These are phyloP conservation scores for Geococcyx californianus DNA, from an alignment of 2,113 vertebrate species.

Conservation along the genomic window DNA sequence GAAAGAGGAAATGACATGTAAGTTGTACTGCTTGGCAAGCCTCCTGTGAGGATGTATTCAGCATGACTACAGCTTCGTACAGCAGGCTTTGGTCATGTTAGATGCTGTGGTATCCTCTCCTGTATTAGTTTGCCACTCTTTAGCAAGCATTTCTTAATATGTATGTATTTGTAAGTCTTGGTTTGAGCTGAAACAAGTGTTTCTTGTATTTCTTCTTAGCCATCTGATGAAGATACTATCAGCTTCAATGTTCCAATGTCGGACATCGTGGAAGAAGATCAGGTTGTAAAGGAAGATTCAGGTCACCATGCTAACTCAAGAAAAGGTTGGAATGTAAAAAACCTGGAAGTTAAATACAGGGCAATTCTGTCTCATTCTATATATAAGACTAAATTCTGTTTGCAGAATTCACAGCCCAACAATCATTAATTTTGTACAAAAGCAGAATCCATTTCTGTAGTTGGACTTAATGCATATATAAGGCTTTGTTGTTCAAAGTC, in stretches of 20 bases:
- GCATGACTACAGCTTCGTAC: background rate
- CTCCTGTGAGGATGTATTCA: background rate
- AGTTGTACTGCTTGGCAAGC: background rate
- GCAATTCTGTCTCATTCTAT: background rate
- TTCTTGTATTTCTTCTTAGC: slow-evolving; percentile 72
- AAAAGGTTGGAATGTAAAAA: slow-evolving; percentile 78
- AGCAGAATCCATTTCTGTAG: background rate
- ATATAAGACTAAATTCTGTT: background rate
- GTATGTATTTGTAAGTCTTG: background rate
- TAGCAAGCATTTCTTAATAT: background rate
- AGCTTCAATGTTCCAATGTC: slow-evolving; percentile 91
- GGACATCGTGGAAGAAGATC: slow-evolving; percentile 91
- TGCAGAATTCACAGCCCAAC: background rate
- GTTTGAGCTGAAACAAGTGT: background rate
- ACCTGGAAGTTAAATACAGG: background rate
- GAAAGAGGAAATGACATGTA: background rate
- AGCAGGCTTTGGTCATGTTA: background rate
- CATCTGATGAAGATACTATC: slow-evolving; percentile 92
- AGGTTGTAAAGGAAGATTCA: slow-evolving; percentile 85
- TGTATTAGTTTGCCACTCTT: background rate
- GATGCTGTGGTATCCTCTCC: background rate
- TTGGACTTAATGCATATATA: background rate
- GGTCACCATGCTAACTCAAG: slow-evolving; percentile 80
- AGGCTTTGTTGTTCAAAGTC: background rate
- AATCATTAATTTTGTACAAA: background rate